Percentiles rank a stretch among this genome's conserved stretches.
These are phyloP conservation scores for Ophion costatus DNA, from an alignment of 2,888 invertebrate genomes.

Conservation along the genomic window DNA sequence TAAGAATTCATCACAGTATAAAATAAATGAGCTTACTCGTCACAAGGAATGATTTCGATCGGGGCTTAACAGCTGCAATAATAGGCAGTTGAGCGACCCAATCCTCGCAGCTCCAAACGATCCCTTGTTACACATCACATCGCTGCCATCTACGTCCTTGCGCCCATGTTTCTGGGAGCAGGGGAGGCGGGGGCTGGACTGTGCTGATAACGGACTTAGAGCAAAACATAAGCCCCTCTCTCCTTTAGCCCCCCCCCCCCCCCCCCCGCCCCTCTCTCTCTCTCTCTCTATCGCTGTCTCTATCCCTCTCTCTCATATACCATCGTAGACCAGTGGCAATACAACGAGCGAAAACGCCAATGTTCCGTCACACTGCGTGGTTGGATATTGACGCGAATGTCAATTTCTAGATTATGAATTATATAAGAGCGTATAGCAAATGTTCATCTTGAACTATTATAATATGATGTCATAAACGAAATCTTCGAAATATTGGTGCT, in stretches of 20 bases:
- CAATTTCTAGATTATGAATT: background rate
- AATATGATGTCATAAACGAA: too few species aligned
- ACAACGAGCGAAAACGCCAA: slow-evolving; percentile 39
- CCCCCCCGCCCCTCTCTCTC: too few species aligned
- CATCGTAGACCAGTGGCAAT: slow-evolving; percentile 43
- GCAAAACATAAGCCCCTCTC: slow-evolving; percentile 57
- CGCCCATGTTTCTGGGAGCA: slow-evolving; percentile 51
- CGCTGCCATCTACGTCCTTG: slow-evolving; percentile 52
- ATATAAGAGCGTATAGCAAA: background rate
- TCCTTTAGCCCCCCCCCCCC: background rate
- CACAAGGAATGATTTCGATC: slow-evolving; percentile 75
- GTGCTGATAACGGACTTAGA: slow-evolving; percentile 80
- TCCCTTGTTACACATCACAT: slow-evolving; percentile 44
- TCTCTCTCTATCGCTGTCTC: slow-evolving; percentile 2
- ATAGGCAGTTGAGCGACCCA: slow-evolving; percentile 75
- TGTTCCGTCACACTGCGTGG: slow-evolving; percentile 58
- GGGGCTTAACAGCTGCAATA: slow-evolving; percentile 74
- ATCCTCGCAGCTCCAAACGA: slow-evolving; percentile 48
- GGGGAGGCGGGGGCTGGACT: slow-evolving; percentile 69
- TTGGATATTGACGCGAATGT: slow-evolving; percentile 19
- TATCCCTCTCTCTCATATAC: slow-evolving; percentile 16
- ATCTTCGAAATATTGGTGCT: too few species aligned
- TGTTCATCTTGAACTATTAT: background rate
- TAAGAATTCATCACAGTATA: background rate
- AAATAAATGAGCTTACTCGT: background rate